Evolutionary conservation across 1,140 invertebrate species (phyloP).

Genomic region (Cydia amplana): DNA sequence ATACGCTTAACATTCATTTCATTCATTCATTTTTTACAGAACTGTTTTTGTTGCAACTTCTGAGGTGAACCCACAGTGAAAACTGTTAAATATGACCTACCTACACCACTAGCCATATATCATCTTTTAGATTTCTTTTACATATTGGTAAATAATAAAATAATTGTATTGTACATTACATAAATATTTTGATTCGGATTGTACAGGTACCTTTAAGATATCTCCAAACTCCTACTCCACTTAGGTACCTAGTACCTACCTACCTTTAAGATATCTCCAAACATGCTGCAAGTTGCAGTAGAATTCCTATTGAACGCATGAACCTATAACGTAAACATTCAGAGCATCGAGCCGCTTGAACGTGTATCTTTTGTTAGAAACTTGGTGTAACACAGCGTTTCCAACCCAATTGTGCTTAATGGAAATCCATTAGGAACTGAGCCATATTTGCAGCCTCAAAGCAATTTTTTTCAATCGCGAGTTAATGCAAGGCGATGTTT

Average conservation of each 20-base stretch:
- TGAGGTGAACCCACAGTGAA: no score
- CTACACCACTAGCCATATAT: no score
- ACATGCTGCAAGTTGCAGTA: not conserved
- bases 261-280: not conserved
- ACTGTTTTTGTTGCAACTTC: no score
- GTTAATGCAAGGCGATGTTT: no score
- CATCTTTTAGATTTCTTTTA: not conserved
- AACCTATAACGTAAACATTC: not conserved
- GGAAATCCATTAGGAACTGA: conserved; percentile 16
- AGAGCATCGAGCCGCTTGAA: not conserved
- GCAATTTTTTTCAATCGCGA: not conserved
- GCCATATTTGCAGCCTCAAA: not conserved
- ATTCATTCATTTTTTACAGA: no score
- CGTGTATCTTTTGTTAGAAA: not conserved
- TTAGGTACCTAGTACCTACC: no score
- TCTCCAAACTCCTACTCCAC: no score
- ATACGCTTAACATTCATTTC: no score
- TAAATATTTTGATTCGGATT: not conserved
- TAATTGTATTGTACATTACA: no score
- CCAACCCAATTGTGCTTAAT: conserved; percentile 14
- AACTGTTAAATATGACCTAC: no score
- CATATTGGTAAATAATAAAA: no score
- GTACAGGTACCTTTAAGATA: not conserved
- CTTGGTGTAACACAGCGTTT: not conserved
- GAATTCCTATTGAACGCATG: not conserved